Percentiles rank a stretch among this genome's conserved stretches.
These are phyloP conservation scores for Holothuria glaberrima DNA, from an alignment of 35 echinoderm and acorn worm genomes.

Conservation along the genomic window DNA sequence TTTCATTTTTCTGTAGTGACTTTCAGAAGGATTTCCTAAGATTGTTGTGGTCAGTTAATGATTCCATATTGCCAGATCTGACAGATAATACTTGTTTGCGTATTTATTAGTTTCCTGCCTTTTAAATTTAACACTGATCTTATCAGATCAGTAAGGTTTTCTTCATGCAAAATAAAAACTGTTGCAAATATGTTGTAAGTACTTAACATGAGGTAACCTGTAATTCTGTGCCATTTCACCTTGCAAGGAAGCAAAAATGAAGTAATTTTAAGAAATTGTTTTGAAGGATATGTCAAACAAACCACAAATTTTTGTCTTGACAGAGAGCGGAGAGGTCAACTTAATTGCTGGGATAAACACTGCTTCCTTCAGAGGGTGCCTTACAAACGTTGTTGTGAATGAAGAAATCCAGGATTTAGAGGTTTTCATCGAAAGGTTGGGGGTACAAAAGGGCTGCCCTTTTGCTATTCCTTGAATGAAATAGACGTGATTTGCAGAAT, in stretches of 20 bases:
- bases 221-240: background rate
- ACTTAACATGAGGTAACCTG: background rate
- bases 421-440: background rate
- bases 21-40: no score
- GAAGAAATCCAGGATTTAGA: slow-evolving; percentile 2
- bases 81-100: no score
- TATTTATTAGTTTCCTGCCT: no score
- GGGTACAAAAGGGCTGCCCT: slow-evolving; percentile 49
- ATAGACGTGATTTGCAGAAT: no score
- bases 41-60: no score
- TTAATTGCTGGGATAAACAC: slow-evolving; percentile 43
- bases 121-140: no score
- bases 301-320: background rate
- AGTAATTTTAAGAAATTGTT: background rate
- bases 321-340: background rate
- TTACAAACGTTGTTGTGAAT: slow-evolving; percentile 29
- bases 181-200: background rate
- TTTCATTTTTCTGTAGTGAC: no score
- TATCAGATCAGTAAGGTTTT: no score
- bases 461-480: slow-evolving; percentile 37
- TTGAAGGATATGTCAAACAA: background rate
- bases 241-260: background rate
- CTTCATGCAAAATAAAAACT: no score
- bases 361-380: slow-evolving; percentile 52
- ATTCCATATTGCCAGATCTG: no score